A percentile compares a stretch with the other conserved stretches of the same genome.
These are phyloP conservation scores for Macroglossus sobrinus DNA, from an alignment of 2,113 vertebrate genomes.

Conservation along the genomic window DNA sequence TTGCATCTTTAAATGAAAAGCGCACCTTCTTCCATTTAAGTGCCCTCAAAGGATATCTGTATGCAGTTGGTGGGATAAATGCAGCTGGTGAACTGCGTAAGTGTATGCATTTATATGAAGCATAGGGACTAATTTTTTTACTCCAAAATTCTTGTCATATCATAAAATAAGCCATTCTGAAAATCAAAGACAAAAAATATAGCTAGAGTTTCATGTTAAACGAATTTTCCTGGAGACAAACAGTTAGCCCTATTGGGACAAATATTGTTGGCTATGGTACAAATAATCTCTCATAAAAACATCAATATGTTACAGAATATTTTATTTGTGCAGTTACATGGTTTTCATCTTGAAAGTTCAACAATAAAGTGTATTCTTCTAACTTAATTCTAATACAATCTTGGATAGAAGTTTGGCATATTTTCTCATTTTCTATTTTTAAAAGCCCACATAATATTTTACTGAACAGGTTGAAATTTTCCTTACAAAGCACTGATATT, in stretches of 20 bases:
- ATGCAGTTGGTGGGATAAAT: conserved; percentile 95
- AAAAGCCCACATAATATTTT: background rate
- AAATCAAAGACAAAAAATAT: background rate
- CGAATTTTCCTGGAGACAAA: background rate
- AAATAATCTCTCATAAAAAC: background rate
- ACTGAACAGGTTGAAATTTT: background rate
- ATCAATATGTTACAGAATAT: background rate
- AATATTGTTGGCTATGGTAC: background rate
- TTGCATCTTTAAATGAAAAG: conserved; percentile 98
- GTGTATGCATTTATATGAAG: conserved; percentile 57
- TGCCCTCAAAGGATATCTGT: conserved; percentile 98
- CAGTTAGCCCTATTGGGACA: background rate
- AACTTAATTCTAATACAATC: conserved; percentile 33
- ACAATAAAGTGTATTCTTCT: background rate
- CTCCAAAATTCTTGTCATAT: background rate
- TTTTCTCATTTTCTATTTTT: conserved; percentile 37
- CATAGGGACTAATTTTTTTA: background rate
- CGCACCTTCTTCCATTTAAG: conserved; percentile 99
- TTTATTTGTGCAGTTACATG: background rate
- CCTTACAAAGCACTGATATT: background rate
- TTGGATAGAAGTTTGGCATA: background rate
- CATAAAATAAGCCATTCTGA: background rate
- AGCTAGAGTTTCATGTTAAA: background rate
- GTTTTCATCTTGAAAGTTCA: conserved; percentile 4
- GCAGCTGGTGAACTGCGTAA: conserved; percentile 97